phyloP scores from a whole-genome alignment of 1,140 invertebrate species.

The Phymorhynchus buccinoides region DNA sequence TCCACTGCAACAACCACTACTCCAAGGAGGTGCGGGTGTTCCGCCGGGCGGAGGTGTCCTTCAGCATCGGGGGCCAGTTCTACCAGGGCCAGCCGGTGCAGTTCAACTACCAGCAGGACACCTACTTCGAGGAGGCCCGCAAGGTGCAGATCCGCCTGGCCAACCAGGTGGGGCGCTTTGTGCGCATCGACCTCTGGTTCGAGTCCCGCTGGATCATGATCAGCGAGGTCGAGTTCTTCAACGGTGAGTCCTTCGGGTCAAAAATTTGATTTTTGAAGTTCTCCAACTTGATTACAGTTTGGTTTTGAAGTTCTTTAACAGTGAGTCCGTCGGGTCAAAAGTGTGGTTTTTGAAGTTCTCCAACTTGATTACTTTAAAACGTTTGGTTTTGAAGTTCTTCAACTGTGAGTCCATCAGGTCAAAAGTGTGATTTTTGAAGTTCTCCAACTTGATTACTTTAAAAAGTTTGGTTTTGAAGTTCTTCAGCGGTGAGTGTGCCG shows the following conservation, averaged over 20 bases:
- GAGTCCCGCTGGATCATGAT: conserved; percentile 90
- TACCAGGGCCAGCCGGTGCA: conserved; percentile 83
- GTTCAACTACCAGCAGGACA: conserved; percentile 84
- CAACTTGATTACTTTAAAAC: too few species aligned
- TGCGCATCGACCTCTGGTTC: conserved; percentile 87
- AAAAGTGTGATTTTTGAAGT: too few species aligned
- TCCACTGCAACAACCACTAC: conserved; percentile 85
- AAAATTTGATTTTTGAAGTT: too few species aligned
- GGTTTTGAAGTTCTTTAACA: too few species aligned
- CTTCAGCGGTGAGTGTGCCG: conserved; percentile 67
- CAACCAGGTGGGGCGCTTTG: conserved; percentile 86
- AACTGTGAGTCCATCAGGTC: too few species aligned
- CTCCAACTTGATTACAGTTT: too few species aligned
- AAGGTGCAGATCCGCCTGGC: conserved; percentile 89
- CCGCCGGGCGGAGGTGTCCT: conserved; percentile 80
- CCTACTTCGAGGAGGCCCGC: conserved; percentile 85
- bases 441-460: too few species aligned
- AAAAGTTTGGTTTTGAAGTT: too few species aligned
- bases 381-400: too few species aligned
- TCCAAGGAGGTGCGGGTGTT: conserved; percentile 80
- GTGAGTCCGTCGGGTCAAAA: too few species aligned
- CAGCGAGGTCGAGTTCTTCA: conserved; percentile 82
- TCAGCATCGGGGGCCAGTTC: conserved; percentile 84
- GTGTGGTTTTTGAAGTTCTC: too few species aligned
- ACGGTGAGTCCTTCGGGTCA: conserved; percentile 59